phyloP scores from a whole-genome alignment of 2,113 vertebrate genomes.

The Tinamus guttatus region DNA sequence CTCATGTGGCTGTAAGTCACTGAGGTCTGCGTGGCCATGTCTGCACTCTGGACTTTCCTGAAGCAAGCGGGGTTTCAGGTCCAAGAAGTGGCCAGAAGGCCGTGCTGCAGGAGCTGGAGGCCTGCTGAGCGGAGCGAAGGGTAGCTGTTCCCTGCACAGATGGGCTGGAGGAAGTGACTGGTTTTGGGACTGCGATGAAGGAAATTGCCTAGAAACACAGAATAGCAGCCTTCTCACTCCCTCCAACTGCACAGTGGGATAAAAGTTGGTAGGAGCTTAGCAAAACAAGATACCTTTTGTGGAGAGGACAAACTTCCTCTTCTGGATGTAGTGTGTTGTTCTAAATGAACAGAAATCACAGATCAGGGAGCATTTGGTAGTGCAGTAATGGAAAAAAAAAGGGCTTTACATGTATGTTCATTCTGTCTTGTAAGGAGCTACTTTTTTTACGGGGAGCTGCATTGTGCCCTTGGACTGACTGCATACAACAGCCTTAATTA shows the following conservation, averaged over 20 bases:
- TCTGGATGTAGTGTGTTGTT: not conserved
- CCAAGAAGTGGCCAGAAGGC: slow-evolving; percentile 46
- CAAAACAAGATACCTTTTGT: not conserved
- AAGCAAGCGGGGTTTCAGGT: not conserved
- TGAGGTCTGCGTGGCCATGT: not conserved
- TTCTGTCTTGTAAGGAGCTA: not conserved
- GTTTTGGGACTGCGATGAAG: slow-evolving; percentile 34
- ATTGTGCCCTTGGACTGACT: not conserved
- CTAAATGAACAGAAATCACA: not conserved
- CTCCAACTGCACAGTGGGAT: not conserved
- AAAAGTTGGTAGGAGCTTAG: not conserved
- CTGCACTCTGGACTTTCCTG: not conserved
- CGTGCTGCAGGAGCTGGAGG: slow-evolving; percentile 47
- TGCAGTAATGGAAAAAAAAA: not conserved
- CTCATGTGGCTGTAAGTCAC: not conserved
- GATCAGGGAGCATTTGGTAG: not conserved
- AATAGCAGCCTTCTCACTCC: not conserved
- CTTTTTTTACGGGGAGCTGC: not conserved
- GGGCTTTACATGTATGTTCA: not conserved
- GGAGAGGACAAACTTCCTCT: not conserved
- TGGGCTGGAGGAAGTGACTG: slow-evolving; percentile 54
- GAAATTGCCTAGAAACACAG: slow-evolving; percentile 31
- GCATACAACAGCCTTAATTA: slow-evolving; percentile 2
- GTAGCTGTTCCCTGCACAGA: slow-evolving; percentile 35
- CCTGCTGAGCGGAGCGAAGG: slow-evolving; percentile 21